These are phyloP conservation scores for Sialis lutaria DNA, from an alignment of 2,888 invertebrate species.

Conservation along the genomic window DNA sequence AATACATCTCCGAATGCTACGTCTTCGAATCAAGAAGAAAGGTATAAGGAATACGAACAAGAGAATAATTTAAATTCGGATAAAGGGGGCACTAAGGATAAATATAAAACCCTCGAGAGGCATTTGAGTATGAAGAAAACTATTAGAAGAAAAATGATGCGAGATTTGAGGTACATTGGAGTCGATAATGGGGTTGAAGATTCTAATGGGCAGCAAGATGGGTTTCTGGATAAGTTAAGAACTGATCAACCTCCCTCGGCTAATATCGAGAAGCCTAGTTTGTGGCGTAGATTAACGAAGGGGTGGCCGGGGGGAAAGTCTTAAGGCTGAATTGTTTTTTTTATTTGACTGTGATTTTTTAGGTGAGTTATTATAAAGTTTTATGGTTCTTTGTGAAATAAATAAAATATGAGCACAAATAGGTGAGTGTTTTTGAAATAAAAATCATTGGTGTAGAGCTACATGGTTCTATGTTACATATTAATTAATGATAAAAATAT, in stretches of 20 bases:
- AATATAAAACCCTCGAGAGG: slow-evolving; percentile 57
- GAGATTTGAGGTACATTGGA: slow-evolving; percentile 52
- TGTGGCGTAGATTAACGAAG: slow-evolving; percentile 27
- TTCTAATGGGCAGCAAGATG: slow-evolving; percentile 15
- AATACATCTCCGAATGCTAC: slow-evolving; percentile 1
- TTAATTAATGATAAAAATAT: too few relatives aligned
- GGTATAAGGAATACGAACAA: slow-evolving; percentile 25
- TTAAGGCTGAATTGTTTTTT: too few relatives aligned
- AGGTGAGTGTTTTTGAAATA: too few relatives aligned
- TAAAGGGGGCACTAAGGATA: slow-evolving; percentile 44
- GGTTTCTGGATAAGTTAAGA: slow-evolving; percentile 26
- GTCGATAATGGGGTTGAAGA: slow-evolving; percentile 18
- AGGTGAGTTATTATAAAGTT: too few relatives aligned
- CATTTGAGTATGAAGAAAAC: slow-evolving; percentile 79
- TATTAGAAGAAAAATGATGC: slow-evolving; percentile 69
- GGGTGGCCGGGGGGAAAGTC: slow-evolving; percentile 17
- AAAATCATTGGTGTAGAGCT: too few relatives aligned
- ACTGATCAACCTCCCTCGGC: slow-evolving; percentile 26
- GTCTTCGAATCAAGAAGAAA: slow-evolving; percentile 11
- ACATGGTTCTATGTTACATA: too few relatives aligned
- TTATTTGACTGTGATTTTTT: too few relatives aligned
- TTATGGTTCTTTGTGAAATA: too few relatives aligned
- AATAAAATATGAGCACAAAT: too few relatives aligned
- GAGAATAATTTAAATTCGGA: slow-evolving; percentile 34
- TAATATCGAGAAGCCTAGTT: slow-evolving; percentile 26